Conservation (phyloP, 2,888 invertebrate genomes). For the Carterocephalus palaemon region DNA sequence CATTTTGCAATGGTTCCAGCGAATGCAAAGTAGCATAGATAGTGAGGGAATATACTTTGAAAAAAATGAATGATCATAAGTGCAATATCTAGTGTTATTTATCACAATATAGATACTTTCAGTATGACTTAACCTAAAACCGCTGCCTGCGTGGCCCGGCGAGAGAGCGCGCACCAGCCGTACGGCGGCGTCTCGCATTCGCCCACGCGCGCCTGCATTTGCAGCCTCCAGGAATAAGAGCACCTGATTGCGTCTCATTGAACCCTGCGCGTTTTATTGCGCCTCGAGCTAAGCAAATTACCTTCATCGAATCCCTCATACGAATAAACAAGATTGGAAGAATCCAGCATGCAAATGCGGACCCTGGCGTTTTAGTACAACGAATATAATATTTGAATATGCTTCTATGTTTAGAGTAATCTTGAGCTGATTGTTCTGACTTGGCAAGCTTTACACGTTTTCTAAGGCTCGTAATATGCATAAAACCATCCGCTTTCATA, state of each 20-base stretch:
- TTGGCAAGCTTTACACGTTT: conserved; percentile 12
- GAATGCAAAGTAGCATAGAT: no score
- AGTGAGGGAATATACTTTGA: no score
- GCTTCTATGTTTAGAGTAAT: conserved; percentile 8
- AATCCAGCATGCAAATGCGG: conserved; percentile 10
- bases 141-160: conserved; percentile 39
- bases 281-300: conserved; percentile 25
- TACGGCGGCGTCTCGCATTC: conserved; percentile 37
- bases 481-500: conserved; percentile 15
- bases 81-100: no score
- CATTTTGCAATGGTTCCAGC: no score
- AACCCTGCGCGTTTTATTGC: conserved; percentile 49
- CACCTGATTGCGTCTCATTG: conserved; percentile 74
- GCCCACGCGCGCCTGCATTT: conserved; percentile 29
- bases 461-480: conserved; percentile 14
- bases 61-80: no score
- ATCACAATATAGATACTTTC: no score
- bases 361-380: conserved; percentile 8
- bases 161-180: conserved; percentile 45
- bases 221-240: conserved; percentile 47
- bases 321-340: conserved; percentile 14
- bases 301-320: conserved; percentile 24
- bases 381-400: conserved; percentile 5
- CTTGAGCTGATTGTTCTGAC: conserved; percentile 9
- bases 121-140: no score